Conservation (phyloP, 2,113 vertebrate species). For the Orthonyx spaldingii region DNA sequence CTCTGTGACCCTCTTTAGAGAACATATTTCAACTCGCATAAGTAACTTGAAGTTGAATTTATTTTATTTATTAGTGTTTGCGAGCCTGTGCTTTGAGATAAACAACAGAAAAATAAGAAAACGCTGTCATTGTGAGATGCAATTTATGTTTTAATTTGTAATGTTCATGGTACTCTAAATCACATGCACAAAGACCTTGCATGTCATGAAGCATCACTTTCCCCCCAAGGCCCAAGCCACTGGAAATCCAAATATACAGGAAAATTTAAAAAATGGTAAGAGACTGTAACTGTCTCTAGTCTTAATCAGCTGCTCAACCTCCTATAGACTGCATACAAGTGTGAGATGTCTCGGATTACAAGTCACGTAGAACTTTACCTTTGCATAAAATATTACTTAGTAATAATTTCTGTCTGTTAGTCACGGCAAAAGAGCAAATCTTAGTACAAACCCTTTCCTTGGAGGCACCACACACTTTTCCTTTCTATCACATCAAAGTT, state of each 20-base stretch:
- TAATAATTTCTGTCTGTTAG: conserved; percentile 6
- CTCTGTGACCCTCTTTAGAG: neutral
- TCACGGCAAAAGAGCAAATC: neutral
- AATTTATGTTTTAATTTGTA: neutral
- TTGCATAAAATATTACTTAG: neutral
- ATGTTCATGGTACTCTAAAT: neutral
- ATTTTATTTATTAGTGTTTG: neutral
- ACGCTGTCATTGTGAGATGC: neutral
- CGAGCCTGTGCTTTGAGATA: neutral
- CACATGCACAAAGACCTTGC: neutral
- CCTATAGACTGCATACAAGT: neutral
- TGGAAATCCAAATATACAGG: neutral
- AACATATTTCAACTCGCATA: neutral
- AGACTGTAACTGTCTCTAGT: neutral
- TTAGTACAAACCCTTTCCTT: neutral
- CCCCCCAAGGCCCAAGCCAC: fast-evolving
- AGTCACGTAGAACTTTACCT: neutral
- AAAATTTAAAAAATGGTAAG: neutral
- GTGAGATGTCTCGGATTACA: neutral
- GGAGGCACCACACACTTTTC: neutral
- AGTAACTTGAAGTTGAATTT: neutral
- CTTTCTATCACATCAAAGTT: neutral
- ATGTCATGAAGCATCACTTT: neutral
- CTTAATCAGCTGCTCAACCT: neutral
- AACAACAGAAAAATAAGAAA: neutral